A percentile compares a stretch with the other conserved stretches of the same genome.
Evolutionary conservation across 2,797 vertebrate species (phyloP).

Genomic region (Neoniphon sammara): DNA sequence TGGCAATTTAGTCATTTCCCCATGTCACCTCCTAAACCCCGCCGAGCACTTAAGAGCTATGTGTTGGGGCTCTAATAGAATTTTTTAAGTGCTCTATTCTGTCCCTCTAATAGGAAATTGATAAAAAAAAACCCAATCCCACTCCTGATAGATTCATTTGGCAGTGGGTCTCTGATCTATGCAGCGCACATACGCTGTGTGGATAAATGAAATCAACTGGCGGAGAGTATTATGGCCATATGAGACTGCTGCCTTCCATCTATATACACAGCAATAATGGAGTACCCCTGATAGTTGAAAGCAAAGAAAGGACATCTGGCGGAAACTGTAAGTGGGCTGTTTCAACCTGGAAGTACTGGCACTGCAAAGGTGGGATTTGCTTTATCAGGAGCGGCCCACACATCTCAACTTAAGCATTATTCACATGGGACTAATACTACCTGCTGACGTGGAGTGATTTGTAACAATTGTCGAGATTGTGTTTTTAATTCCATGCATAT

Average conservation of each 20-base stretch:
- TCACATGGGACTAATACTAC: constrained; percentile 32
- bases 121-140: constrained; percentile 68
- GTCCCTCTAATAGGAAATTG: constrained; percentile 79
- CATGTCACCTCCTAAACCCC: constrained; percentile 75
- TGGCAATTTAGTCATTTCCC: constrained; percentile 78
- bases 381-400: constrained; percentile 58
- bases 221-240: constrained; percentile 65
- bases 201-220: constrained; percentile 81
- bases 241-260: constrained; percentile 71
- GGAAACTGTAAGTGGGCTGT: constrained; percentile 64
- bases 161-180: constrained; percentile 69
- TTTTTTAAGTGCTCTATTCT: constrained; percentile 77
- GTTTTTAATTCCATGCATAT: constrained; percentile 1
- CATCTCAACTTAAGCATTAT: constrained; percentile 22
- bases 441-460: neutral
- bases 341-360: constrained; percentile 61
- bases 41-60: constrained; percentile 71
- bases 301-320: constrained; percentile 67
- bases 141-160: constrained; percentile 80
- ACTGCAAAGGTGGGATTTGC: constrained; percentile 47
- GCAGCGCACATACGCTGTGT: constrained; percentile 57
- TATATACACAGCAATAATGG: constrained; percentile 74
- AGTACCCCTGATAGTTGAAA: constrained; percentile 67
- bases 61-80: constrained; percentile 76
- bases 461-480: neutral